These are phyloP conservation scores for Clarias laeviceps DNA, from an alignment of 2,797 vertebrate genomes.

Conservation along the genomic window DNA sequence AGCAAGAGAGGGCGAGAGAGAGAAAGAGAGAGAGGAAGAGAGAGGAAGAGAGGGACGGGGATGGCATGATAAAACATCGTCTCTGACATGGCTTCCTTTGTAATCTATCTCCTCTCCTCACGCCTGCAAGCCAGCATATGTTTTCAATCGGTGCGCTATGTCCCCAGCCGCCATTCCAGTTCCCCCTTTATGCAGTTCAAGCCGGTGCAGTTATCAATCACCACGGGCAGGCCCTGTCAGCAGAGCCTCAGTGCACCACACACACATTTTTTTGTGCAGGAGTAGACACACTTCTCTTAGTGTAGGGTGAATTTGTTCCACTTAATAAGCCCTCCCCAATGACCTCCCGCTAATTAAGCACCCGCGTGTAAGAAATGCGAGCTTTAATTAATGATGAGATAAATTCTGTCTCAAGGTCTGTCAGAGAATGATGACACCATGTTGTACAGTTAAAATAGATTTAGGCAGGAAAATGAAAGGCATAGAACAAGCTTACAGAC, in stretches of 20 bases:
- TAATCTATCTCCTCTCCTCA: constrained; percentile 71
- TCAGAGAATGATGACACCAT: constrained; percentile 99
- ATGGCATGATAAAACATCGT: constrained; percentile 59
- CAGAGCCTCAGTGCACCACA: constrained; percentile 71
- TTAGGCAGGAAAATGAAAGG: constrained; percentile 77
- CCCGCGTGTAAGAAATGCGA: constrained; percentile 99
- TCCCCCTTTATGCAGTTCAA: constrained; percentile 87
- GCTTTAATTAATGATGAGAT: constrained; percentile 99
- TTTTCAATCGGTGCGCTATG: constrained; percentile 94
- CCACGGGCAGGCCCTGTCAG: constrained; percentile 88
- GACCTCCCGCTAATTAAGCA: constrained; percentile 97
- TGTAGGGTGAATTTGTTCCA: constrained; percentile 99
- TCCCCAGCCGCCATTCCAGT: constrained; percentile 85
- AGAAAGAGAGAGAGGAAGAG: constrained; percentile 30
- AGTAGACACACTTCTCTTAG: constrained; percentile 86
- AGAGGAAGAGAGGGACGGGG: constrained; percentile 39
- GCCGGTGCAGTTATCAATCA: constrained; percentile 99
- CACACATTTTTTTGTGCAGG: constrained; percentile 37
- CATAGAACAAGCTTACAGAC: constrained; percentile 83
- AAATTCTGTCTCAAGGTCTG: constrained; percentile 98
- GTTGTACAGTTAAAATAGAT: constrained; percentile 99
- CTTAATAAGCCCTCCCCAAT: constrained; percentile 99
- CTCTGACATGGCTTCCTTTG: constrained; percentile 59
- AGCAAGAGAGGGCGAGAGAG: constrained; percentile 46
- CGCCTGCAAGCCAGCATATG: constrained; percentile 83